A percentile compares a stretch with the other conserved stretches of the same genome.
phyloP scores from a whole-genome alignment of 2,113 vertebrate species.

The Mungos mungo region DNA sequence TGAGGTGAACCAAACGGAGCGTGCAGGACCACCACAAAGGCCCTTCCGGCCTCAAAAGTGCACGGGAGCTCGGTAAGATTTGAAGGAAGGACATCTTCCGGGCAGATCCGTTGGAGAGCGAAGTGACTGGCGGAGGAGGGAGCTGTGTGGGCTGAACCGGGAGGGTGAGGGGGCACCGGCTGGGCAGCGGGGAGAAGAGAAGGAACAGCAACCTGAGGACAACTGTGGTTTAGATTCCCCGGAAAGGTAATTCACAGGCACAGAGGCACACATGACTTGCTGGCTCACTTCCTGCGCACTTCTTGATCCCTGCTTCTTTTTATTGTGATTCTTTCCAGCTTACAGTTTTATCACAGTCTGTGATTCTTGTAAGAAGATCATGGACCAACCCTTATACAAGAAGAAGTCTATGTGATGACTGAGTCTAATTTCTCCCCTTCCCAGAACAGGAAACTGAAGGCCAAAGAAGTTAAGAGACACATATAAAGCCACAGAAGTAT shows the following conservation, averaged over 20 bases:
- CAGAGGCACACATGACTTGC: neutral
- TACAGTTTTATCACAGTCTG: neutral
- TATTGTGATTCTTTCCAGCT: neutral
- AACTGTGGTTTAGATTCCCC: neutral
- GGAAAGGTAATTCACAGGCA: neutral
- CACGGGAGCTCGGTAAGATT: neutral
- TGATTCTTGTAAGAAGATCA: neutral
- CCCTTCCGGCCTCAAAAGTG: neutral
- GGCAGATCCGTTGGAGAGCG: neutral
- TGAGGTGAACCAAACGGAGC: neutral
- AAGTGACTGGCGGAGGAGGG: neutral
- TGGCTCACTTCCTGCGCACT: neutral
- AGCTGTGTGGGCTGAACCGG: neutral
- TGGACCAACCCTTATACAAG: neutral
- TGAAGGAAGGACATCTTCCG: neutral
- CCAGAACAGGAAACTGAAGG: neutral
- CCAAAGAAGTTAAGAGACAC: neutral
- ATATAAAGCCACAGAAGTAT: neutral
- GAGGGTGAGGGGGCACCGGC: rapidly evolving
- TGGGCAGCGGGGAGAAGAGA: neutral
- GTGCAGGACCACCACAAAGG: neutral
- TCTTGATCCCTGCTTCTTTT: neutral
- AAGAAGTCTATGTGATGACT: neutral
- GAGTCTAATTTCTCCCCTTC: neutral
- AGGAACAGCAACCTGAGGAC: neutral